These are phyloP conservation scores for Chionis minor DNA, from an alignment of 2,113 vertebrate genomes.

Conservation along the genomic window DNA sequence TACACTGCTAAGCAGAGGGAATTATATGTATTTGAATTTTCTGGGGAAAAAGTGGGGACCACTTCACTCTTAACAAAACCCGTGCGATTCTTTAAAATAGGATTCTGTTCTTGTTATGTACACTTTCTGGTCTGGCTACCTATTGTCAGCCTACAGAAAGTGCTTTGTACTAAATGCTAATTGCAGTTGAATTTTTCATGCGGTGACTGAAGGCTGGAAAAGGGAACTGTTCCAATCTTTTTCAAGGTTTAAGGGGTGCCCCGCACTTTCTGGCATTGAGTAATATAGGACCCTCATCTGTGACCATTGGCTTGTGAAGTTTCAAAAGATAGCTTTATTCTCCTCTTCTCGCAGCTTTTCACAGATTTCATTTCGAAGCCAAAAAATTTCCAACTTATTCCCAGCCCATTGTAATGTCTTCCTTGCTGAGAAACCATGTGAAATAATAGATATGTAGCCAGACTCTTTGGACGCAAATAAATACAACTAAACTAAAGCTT, in stretches of 20 bases:
- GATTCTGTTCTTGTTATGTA: not conserved
- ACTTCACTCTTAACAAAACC: not conserved
- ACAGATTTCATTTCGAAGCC: not conserved
- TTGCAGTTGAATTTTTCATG: constrained; percentile 7
- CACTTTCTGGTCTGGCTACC: constrained; percentile 12
- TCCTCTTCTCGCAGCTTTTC: constrained; percentile 19
- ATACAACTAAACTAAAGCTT: not conserved
- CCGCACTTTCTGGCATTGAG: constrained; percentile 21
- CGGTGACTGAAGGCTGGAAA: not conserved
- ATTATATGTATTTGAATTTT: not conserved
- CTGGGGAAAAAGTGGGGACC: not conserved
- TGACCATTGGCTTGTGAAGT: not conserved
- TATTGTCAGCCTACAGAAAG: constrained; percentile 43
- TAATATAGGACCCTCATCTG: constrained; percentile 2
- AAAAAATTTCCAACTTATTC: not conserved
- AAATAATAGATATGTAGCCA: not conserved
- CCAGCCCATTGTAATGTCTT: not conserved
- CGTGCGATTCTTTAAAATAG: not conserved
- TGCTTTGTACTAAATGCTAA: constrained; percentile 11
- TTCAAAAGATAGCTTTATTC: constrained; percentile 42
- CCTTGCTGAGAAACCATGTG: not conserved
- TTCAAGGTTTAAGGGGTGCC: constrained; percentile 34
- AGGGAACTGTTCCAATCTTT: constrained; percentile 10
- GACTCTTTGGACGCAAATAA: constrained; percentile 8
- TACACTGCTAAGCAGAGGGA: not conserved